Evolutionary conservation across 2,797 vertebrate genomes (phyloP).

Genomic region (Sylvilagus floridanus): DNA sequence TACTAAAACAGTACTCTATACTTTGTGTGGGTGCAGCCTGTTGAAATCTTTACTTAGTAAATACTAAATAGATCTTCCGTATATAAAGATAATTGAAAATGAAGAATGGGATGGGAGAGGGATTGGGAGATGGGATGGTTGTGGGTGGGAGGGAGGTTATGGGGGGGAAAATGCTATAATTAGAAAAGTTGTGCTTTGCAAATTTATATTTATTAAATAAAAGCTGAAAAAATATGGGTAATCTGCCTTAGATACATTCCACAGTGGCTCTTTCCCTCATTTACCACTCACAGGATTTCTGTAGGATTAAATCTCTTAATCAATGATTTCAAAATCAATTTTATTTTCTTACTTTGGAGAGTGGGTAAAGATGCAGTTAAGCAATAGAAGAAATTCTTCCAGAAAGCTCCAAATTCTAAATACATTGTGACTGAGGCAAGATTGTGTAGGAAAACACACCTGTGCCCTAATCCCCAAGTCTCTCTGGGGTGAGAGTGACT

Average conservation of each 20-base stretch:
- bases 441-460: not conserved
- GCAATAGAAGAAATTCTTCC: not conserved
- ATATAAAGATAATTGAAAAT: too few relatives aligned
- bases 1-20: too few relatives aligned
- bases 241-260: not conserved
- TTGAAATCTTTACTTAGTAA: too few relatives aligned
- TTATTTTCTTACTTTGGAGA: conserved; percentile 45
- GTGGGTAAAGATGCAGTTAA: not conserved
- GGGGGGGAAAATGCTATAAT: too few relatives aligned
- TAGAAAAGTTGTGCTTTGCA: too few relatives aligned
- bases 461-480: not conserved
- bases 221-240: not conserved
- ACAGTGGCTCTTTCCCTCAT: not conserved
- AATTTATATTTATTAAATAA: too few relatives aligned
- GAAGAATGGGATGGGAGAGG: too few relatives aligned
- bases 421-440: not conserved
- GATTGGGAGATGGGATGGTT: too few relatives aligned
- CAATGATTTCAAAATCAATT: conserved; percentile 2
- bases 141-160: too few relatives aligned
- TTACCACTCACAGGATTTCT: not conserved
- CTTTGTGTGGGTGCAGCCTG: too few relatives aligned
- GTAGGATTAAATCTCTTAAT: not conserved
- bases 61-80: too few relatives aligned
- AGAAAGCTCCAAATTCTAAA: conserved; percentile 6
- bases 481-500: not conserved